A percentile compares a stretch with the other conserved stretches of the same genome.
These are phyloP conservation scores for Synodontis membranacea DNA, from an alignment of 2,113 vertebrate genomes.

Conservation along the genomic window DNA sequence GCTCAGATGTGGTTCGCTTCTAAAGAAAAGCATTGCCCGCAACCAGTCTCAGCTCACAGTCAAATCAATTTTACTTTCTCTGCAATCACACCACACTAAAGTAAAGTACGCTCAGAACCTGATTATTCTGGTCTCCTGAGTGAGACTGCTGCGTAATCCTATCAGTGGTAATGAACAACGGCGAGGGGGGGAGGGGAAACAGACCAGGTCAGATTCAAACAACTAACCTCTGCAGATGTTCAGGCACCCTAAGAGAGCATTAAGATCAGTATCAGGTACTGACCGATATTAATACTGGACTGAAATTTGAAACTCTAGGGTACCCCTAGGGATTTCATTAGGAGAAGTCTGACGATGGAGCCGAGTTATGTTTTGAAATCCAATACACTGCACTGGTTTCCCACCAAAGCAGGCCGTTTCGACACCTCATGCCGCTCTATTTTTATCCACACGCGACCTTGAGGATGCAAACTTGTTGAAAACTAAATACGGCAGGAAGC, in stretches of 20 bases:
- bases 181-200: background rate
- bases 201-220: background rate
- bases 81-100: background rate
- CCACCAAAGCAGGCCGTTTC: background rate
- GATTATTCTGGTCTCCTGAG: background rate
- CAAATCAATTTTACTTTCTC: background rate
- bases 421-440: background rate
- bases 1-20: background rate
- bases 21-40: background rate
- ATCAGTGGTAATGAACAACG: background rate
- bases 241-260: background rate
- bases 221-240: background rate
- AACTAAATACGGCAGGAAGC: background rate
- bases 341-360: slow-evolving; percentile 5
- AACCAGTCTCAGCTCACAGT: background rate
- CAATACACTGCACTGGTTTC: background rate
- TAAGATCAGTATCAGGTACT: background rate
- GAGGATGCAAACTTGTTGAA: background rate
- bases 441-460: slow-evolving; percentile 3
- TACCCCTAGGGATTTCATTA: background rate
- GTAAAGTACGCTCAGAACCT: background rate
- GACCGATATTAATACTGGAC: background rate
- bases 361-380: background rate
- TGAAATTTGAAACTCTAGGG: background rate
- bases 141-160: background rate